Evolutionary conservation across 2,113 vertebrate species (phyloP).

Genomic region (Oreotrochilus melanogaster): DNA sequence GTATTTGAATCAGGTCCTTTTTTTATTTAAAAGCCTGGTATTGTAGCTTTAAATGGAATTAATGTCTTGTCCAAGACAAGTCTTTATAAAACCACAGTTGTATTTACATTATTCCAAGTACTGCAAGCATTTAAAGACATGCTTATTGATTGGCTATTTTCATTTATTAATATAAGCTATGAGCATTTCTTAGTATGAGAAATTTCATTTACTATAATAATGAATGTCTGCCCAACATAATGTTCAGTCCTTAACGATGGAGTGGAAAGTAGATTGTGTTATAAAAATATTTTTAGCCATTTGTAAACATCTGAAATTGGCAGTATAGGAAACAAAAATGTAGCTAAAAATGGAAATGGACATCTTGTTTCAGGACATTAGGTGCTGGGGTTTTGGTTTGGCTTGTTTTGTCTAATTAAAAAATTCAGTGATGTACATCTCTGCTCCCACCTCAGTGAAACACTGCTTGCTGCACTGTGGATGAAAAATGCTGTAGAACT

Average conservation of each 20-base stretch:
- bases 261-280: not conserved
- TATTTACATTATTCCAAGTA: not conserved
- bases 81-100: not conserved
- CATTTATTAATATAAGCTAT: not conserved
- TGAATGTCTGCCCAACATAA: not conserved
- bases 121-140: not conserved
- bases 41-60: not conserved
- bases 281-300: not conserved
- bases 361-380: not conserved
- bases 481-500: not conserved
- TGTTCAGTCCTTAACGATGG: not conserved
- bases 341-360: not conserved
- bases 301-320: not conserved
- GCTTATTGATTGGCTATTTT: not conserved
- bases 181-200: not conserved
- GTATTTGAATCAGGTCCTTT: not conserved
- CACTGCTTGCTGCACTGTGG: not conserved
- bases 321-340: not conserved
- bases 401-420: not conserved
- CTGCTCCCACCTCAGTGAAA: not conserved
- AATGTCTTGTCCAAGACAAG: not conserved
- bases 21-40: not conserved
- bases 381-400: not conserved
- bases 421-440: not conserved
- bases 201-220: not conserved